Conservation (phyloP, 2,797 vertebrate species). For the Artibeus lituratus region DNA sequence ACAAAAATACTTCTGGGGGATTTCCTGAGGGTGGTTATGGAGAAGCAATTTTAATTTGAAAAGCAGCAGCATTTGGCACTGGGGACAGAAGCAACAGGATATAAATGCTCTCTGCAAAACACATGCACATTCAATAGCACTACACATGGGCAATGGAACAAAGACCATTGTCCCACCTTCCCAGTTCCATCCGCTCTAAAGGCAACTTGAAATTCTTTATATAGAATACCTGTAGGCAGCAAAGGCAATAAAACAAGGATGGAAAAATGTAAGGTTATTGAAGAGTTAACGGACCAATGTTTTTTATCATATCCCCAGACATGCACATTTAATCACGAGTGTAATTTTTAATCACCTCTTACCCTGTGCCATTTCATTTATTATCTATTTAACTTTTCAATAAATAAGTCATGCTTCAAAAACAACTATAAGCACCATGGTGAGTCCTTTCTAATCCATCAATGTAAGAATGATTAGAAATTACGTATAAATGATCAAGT, state of each 20-base stretch:
- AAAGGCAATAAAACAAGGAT: neutral
- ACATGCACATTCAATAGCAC: neutral
- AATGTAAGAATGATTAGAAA: constrained; percentile 5
- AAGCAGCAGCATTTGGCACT: constrained; percentile 18
- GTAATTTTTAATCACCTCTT: neutral
- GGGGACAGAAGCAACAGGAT: neutral
- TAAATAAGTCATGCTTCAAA: neutral
- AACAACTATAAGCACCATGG: neutral
- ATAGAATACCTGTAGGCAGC: neutral
- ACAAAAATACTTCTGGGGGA: constrained; percentile 42
- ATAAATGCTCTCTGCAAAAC: neutral
- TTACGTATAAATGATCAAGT: neutral
- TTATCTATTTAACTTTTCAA: neutral
- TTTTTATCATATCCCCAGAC: neutral
- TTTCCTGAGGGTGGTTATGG: constrained; percentile 36
- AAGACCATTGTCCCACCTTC: neutral
- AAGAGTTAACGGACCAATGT: neutral
- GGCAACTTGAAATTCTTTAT: neutral
- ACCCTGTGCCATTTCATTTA: neutral
- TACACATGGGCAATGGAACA: neutral
- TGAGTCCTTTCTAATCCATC: neutral
- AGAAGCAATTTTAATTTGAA: constrained; percentile 27
- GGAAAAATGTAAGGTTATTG: neutral
- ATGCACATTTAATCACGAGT: neutral
- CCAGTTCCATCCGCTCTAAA: constrained; percentile 39